Percentiles rank a stretch among this genome's conserved stretches.
These are phyloP conservation scores for Acrocephalus scirpaceus DNA, from an alignment of 2,797 vertebrate genomes.

Conservation along the genomic window DNA sequence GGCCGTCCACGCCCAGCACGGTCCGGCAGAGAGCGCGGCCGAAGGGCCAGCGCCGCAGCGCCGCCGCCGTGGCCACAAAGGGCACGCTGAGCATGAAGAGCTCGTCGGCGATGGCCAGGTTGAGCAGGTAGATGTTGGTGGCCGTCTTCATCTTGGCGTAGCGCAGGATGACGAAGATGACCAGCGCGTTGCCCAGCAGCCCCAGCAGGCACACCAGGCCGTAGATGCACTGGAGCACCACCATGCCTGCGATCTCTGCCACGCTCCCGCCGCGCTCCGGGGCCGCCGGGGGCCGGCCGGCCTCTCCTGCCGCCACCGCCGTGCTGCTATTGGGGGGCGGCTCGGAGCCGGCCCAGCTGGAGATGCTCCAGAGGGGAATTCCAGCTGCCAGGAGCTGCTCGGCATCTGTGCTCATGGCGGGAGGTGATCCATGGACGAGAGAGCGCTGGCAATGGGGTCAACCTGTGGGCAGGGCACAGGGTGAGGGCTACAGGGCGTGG, in stretches of 20 bases:
- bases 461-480: background rate
- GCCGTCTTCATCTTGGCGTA: conserved; percentile 92
- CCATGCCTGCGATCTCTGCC: background rate
- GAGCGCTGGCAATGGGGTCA: rapidly evolving
- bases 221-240: conserved; percentile 76
- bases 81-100: conserved; percentile 90
- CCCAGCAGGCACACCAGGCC: conserved; percentile 89
- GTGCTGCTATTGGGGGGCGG: conserved; percentile 30
- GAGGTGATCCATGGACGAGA: background rate
- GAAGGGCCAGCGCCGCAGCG: conserved; percentile 89
- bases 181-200: conserved; percentile 89
- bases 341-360: background rate
- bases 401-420: background rate
- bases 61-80: conserved; percentile 86
- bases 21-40: conserved; percentile 86
- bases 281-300: background rate
- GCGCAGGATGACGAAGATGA: conserved; percentile 90
- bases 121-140: conserved; percentile 90
- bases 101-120: conserved; percentile 89
- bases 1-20: conserved; percentile 87
- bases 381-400: background rate
- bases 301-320: background rate
- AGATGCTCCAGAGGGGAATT: conserved; percentile 2
- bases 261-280: background rate
- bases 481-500: rapidly evolving